Evolutionary conservation across 2,113 vertebrate genomes (phyloP).

Genomic region (Clarias magur): DNA sequence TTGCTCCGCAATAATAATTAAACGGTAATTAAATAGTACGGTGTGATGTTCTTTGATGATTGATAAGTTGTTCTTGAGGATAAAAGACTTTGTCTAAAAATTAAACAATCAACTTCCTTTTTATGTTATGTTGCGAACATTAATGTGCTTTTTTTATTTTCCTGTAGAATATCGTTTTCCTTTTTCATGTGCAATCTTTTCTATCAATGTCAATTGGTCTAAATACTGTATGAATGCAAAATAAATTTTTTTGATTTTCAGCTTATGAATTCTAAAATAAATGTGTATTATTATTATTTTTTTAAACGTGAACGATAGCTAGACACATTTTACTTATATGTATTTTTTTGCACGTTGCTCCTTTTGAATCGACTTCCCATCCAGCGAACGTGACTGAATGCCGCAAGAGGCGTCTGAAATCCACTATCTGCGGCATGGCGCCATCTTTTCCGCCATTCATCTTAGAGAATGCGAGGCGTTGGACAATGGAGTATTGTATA

Average conservation of each 20-base stretch:
- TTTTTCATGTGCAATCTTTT: too few relatives aligned
- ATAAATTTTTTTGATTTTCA: not conserved
- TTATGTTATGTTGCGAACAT: not conserved
- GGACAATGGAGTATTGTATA: conserved; percentile 70
- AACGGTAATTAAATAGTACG: too few relatives aligned
- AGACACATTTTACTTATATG: conserved; percentile 59
- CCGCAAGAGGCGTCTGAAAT: not conserved
- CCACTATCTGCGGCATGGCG: not conserved
- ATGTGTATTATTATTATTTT: too few relatives aligned
- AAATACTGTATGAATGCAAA: not conserved
- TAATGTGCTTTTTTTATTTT: too few relatives aligned
- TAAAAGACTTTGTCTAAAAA: too few relatives aligned
- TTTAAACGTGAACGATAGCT: conserved; percentile 6
- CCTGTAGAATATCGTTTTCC: too few relatives aligned
- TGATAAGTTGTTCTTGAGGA: too few relatives aligned
- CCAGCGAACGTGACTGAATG: not conserved
- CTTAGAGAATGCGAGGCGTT: conserved; percentile 45
- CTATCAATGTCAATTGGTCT: too few relatives aligned
- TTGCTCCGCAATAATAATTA: too few relatives aligned
- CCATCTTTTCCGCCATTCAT: conserved; percentile 11
- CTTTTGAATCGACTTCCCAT: conserved; percentile 17
- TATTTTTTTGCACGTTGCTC: too few relatives aligned
- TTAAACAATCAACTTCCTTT: not conserved
- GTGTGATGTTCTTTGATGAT: too few relatives aligned
- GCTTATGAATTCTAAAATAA: not conserved